Evolutionary conservation across 2,888 invertebrate genomes (phyloP), one percentile per base, ranked within the genome.

Genomic region (Linyphia triangularis): DNA sequence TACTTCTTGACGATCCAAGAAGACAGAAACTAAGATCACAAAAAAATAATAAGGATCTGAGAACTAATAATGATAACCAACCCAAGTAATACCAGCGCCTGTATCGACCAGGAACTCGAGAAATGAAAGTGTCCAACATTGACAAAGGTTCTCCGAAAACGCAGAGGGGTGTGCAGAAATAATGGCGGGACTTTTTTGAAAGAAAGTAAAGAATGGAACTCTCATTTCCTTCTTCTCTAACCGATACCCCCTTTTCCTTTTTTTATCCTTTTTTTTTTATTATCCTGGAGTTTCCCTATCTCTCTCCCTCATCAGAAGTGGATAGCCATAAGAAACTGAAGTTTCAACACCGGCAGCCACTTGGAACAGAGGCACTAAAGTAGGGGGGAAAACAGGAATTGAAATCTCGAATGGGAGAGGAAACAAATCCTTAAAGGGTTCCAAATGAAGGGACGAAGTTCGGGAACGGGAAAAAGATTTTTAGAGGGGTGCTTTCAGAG

Each of bases 401-500:
- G 63, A 59, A 51, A 26, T 72, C 30, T 63, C 61, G 69, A 82
- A 63, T 26, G 59, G 70, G 19, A 37, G 40, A 82, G 57, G 82
- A 59, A 82, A 40, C 70, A 37, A 67, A 82, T 69, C 61, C 82
- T 72, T 69, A 10, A 72, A 72, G 72, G 61, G 40, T 72, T 61
- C 43, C 72, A 72, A 82, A 72, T 72, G 63, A 72, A 43, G 63
- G n/a, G 61, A 19, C 28, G 19, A 61, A 69, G 61, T 70, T 28
- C 51, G 72, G n/a, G 72, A 72, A 72, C 43, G 43, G 72, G 40
- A 72, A 30, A 63, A 63, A 59, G 43, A 10, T 69, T 67, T 70
- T 69, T 33, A 33, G 33, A 33, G 33, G 33, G 33, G 33, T 33
- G 33, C 33, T 33, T 33, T 26, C 1, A 1, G 26, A 6, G 10